phyloP scores from a whole-genome alignment of 2,113 vertebrate genomes.

The Psilopogon haemacephalus region DNA sequence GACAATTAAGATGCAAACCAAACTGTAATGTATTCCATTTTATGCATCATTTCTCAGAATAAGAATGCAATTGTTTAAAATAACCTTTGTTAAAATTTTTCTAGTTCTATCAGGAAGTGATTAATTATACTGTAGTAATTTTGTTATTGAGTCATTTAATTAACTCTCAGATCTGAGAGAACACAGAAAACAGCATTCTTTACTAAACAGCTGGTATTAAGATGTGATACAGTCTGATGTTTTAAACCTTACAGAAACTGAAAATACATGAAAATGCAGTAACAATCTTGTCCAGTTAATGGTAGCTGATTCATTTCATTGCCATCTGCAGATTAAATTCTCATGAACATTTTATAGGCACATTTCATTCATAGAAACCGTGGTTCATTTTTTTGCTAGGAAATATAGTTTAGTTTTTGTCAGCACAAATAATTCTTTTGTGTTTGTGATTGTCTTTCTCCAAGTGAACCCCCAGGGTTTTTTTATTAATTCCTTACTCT shows the following conservation, averaged over 20 bases:
- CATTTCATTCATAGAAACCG: not conserved
- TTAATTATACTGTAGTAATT: not conserved
- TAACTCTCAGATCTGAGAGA: not conserved
- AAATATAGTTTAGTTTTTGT: not conserved
- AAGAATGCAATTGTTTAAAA: not conserved
- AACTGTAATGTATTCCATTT: slow-evolving; percentile 14
- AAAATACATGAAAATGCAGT: not conserved
- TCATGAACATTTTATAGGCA: not conserved
- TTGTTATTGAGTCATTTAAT: slow-evolving; percentile 8
- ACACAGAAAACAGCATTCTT: not conserved
- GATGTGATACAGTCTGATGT: not conserved
- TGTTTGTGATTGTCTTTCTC: not conserved
- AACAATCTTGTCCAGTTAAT: not conserved
- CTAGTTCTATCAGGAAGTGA: not conserved
- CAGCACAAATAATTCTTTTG: not conserved
- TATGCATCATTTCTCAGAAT: not conserved
- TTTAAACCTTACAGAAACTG: not conserved
- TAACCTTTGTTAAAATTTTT: not conserved
- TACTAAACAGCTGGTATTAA: not conserved
- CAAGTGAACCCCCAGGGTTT: not conserved
- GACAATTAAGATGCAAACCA: slow-evolving; percentile 4
- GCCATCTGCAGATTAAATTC: not conserved
- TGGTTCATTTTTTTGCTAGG: not conserved
- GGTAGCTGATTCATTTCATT: not conserved
- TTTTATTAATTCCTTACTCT: not conserved